A percentile compares a stretch with the other conserved stretches of the same genome.
phyloP scores from a whole-genome alignment of 2,113 vertebrate species.

The Rhinogobius similis region DNA sequence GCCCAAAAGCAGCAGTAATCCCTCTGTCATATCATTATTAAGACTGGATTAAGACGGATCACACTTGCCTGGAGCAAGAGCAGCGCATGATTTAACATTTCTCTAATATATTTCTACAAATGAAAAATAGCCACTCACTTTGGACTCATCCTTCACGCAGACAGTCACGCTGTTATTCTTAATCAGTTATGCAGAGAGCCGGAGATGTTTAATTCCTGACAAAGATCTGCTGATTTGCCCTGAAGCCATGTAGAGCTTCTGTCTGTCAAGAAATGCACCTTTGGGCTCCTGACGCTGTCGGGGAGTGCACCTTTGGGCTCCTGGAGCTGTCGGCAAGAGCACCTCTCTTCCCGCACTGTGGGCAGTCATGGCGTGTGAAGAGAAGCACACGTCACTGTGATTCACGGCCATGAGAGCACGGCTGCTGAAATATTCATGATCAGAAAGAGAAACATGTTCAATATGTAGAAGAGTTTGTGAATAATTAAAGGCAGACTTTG shows the following conservation, averaged over 20 bases:
- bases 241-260: not conserved
- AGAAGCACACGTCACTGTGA: conserved; percentile 52
- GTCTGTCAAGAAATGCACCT: not conserved
- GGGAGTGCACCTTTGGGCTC: not conserved
- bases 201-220: not conserved
- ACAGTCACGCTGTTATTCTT: not conserved
- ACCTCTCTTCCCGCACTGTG: conserved; percentile 32
- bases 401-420: conserved; percentile 68
- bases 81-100: conserved; percentile 2
- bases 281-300: not conserved
- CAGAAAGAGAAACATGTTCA: conserved; percentile 78
- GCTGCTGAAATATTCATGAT: conserved; percentile 69
- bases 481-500: conserved; percentile 72
- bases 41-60: conserved; percentile 5
- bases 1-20: not conserved
- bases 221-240: not conserved
- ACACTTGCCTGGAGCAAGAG: not conserved
- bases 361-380: conserved; percentile 26
- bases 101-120: conserved; percentile 8
- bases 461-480: conserved; percentile 73
- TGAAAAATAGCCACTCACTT: conserved; percentile 3
- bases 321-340: too few species aligned
- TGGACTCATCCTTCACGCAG: not conserved
- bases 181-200: not conserved
- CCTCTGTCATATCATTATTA: conserved; percentile 5